Conservation (phyloP, 1,140 invertebrate genomes). For the Nasonia vitripennis region DNA sequence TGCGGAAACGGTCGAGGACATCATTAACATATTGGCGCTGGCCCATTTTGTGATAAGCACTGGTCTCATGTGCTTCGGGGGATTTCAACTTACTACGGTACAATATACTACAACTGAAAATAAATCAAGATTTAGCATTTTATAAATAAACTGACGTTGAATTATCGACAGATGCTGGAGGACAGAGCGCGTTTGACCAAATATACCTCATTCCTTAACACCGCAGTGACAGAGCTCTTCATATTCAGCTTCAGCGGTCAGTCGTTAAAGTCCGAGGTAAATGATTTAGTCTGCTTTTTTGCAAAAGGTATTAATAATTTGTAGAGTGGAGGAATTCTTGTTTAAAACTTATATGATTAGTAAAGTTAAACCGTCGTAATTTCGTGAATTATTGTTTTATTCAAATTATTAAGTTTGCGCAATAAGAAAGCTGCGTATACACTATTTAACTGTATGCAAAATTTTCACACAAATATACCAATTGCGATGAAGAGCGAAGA, state of each 20-base stretch:
- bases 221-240: slow-evolving; percentile 65
- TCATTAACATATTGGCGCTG: slow-evolving; percentile 63
- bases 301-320: background rate
- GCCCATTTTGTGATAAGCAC: slow-evolving; percentile 63
- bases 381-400: too few species aligned
- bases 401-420: too few species aligned
- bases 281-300: background rate
- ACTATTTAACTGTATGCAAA: background rate
- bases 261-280: slow-evolving; percentile 60
- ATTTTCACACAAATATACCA: too few species aligned
- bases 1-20: slow-evolving; percentile 63
- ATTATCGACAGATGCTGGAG: slow-evolving; percentile 59
- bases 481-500: slow-evolving; percentile 56
- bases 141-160: slow-evolving; percentile 19
- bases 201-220: slow-evolving; percentile 56
- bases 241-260: slow-evolving; percentile 66
- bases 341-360: too few species aligned
- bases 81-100: slow-evolving; percentile 66
- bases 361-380: too few species aligned
- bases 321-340: too few species aligned
- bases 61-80: slow-evolving; percentile 61
- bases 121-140: background rate
- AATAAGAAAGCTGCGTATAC: too few species aligned
- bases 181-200: slow-evolving; percentile 55
- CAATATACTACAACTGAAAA: background rate